Conservation (phyloP, 2,113 vertebrate species). For the Diadophis punctatus region DNA sequence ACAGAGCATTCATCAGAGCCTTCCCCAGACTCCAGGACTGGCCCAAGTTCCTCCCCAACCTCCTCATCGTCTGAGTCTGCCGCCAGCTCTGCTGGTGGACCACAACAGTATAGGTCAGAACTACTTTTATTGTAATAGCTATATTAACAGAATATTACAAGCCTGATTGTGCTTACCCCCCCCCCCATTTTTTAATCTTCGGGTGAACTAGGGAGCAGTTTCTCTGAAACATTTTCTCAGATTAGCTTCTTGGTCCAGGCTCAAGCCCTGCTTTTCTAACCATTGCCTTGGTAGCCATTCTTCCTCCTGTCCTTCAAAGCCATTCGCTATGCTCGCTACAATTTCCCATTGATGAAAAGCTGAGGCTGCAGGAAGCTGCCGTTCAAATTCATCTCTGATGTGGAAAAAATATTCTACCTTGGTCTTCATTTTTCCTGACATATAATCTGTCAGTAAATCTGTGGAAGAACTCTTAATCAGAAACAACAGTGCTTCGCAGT, state of each 20-base stretch:
- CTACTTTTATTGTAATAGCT: background rate
- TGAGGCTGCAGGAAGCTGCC: background rate
- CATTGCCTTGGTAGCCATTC: background rate
- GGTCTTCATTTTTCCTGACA: background rate
- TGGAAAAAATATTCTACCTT: background rate
- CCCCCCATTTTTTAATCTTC: background rate
- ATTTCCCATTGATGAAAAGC: background rate
- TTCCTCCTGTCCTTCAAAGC: background rate
- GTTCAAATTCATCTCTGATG: background rate
- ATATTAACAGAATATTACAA: background rate
- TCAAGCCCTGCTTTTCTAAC: background rate
- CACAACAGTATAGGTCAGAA: background rate
- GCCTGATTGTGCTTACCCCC: background rate
- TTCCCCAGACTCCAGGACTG: no score
- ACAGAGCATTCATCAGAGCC: no score
- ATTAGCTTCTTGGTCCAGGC: background rate
- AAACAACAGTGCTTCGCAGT: background rate
- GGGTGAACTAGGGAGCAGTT: background rate
- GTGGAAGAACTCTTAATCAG: background rate
- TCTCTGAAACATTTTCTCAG: background rate
- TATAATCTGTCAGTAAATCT: background rate
- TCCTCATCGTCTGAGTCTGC: no score
- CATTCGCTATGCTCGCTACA: background rate
- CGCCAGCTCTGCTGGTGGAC: no score
- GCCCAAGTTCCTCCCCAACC: no score